Percentiles rank a stretch among this genome's conserved stretches.
phyloP scores from a whole-genome alignment of 2,113 vertebrate species.

The Ciconia stormi region DNA sequence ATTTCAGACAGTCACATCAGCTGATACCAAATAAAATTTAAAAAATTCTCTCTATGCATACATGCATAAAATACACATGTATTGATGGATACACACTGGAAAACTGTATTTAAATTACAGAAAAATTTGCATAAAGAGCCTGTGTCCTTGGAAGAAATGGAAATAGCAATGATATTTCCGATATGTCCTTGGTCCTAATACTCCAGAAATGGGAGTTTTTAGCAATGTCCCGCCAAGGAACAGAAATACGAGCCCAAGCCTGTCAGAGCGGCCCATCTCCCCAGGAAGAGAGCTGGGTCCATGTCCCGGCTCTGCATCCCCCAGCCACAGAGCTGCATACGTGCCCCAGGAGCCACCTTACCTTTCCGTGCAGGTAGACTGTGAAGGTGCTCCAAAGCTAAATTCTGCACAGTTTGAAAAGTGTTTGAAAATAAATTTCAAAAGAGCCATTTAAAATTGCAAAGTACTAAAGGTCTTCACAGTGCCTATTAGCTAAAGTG shows the following conservation, averaged over 20 bases:
- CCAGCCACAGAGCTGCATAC: fast-evolving
- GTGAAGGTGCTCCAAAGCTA: background rate
- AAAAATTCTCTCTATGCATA: background rate
- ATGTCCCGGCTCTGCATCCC: fast-evolving
- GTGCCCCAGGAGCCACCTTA: background rate
- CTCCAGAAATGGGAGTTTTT: background rate
- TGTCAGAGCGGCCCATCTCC: fast-evolving
- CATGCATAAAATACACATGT: background rate
- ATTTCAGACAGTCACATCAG: background rate
- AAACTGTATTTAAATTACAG: background rate
- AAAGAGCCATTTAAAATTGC: background rate
- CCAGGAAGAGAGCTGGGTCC: background rate
- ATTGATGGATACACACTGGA: background rate
- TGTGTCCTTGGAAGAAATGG: background rate
- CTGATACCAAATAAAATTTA: background rate
- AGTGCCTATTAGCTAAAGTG: background rate
- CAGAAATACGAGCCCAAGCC: background rate
- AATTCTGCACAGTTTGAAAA: background rate
- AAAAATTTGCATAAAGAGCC: background rate
- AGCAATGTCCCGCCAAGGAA: background rate
- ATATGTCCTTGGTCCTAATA: background rate
- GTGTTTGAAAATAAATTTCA: background rate
- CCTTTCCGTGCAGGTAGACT: background rate
- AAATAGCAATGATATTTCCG: background rate
- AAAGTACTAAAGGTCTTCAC: background rate